Percentiles rank a stretch among this genome's conserved stretches.
phyloP scores from a whole-genome alignment of 2,888 invertebrate genomes.

The Ectemnius continuus region DNA sequence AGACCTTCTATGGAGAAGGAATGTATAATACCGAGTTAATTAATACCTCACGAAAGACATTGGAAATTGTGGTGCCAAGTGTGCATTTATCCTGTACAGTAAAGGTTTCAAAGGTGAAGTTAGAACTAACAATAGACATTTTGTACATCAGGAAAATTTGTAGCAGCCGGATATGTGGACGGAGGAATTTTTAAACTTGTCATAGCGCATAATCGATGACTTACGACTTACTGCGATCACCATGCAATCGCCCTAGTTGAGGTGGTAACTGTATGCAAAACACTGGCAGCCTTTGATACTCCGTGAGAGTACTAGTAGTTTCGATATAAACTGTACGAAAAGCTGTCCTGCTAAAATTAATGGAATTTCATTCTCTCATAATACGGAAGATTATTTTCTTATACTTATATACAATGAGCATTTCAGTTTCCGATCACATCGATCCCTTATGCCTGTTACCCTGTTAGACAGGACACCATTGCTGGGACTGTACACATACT shows the following conservation, averaged over 20 bases:
- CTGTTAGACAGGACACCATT: constrained; percentile 16
- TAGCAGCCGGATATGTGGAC: constrained; percentile 50
- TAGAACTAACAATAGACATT: constrained; percentile 36
- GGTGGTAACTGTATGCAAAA: not conserved
- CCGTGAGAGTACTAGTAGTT: constrained; percentile 24
- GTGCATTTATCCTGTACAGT: constrained; percentile 37
- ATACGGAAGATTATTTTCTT: constrained; percentile 33
- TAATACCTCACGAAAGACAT: constrained; percentile 33
- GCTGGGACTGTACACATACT: constrained; percentile 29
- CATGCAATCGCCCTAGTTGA: too few species aligned
- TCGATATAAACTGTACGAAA: constrained; percentile 47
- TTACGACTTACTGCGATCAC: too few species aligned
- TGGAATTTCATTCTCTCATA: constrained; percentile 24
- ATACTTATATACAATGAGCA: constrained; percentile 58
- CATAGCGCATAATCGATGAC: constrained; percentile 12
- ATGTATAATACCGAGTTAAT: too few species aligned
- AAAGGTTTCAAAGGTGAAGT: constrained; percentile 18
- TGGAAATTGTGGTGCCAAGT: constrained; percentile 20
- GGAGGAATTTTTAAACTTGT: constrained; percentile 49
- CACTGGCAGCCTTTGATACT: constrained; percentile 38
- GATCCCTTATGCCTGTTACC: constrained; percentile 13
- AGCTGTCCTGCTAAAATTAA: constrained; percentile 39
- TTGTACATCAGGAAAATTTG: constrained; percentile 43
- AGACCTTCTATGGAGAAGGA: not conserved
- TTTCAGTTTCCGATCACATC: constrained; percentile 36